Evolutionary conservation across 2,888 invertebrate genomes (phyloP), one percentile per base, ranked within the genome.

Genomic region (Orchesellides sinensis): DNA sequence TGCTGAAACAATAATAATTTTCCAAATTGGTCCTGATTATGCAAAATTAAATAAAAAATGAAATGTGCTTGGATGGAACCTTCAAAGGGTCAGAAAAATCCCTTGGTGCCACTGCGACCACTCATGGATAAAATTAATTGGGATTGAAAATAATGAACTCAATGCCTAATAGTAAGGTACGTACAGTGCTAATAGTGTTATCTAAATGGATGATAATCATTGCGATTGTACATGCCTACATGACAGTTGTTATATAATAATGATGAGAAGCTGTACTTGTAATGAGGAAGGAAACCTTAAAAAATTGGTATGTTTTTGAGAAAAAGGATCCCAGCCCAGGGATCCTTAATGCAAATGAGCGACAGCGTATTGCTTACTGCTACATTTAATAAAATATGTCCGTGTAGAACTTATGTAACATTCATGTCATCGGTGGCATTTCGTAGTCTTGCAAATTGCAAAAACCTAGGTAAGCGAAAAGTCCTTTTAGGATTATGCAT

Each of bases 241-340:
- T 73, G 73, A 73, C 68, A 68, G 56, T 52, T n/a, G 27, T 68
- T 6, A 3, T 77, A 59, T 32, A 10, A 66, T 75, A 40, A 75
- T 75, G 56, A 56, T 45, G 12, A 69, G 78, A 78, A 69, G 78
- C 59, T 61, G 69, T 78, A 69, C 78, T 69, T 69, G 69, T 69
- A 29, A 40, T 1, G 32, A 17, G 65, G 78, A 49, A 77, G 59
- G 68, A 77, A 65, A 70, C 79, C 79, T 79, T 79, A 70, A 77
- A 40, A 75, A 78, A 29, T 59, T 69, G 78, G 21, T 52, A 56
- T 75, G 69, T 69, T 79, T 69, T 79, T 52, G 52, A 69, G 69
- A 32, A 69, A 78, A 78, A 78, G 77, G 77, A 49, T 70, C 79
- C 70, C 79, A 79, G 79, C 79, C 70, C 79, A 79, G 79, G 79